A percentile compares a stretch with the other conserved stretches of the same genome.
phyloP scores from a whole-genome alignment of 2,113 vertebrate genomes.

The Macrotus californicus region DNA sequence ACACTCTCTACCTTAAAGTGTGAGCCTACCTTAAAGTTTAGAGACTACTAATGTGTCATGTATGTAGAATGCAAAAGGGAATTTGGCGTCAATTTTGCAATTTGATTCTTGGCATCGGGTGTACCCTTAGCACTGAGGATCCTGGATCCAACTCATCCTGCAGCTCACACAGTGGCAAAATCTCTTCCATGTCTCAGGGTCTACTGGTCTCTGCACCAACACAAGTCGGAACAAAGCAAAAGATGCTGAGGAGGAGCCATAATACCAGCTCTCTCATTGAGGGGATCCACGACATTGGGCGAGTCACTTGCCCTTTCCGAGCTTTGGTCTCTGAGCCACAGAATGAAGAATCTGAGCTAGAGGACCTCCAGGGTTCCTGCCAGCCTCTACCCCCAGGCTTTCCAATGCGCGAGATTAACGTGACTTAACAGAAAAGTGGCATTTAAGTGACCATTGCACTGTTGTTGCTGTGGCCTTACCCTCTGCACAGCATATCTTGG shows the following conservation, averaged over 20 bases:
- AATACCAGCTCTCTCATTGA: neutral
- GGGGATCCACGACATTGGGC: neutral
- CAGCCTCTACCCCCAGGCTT: neutral
- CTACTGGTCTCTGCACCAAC: neutral
- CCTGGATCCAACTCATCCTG: neutral
- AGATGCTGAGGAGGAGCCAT: neutral
- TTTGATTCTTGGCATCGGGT: neutral
- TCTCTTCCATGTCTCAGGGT: neutral
- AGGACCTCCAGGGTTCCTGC: neutral
- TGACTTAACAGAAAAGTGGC: neutral
- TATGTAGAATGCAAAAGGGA: neutral
- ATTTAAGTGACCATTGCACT: neutral
- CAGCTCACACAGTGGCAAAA: neutral
- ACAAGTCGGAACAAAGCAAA: neutral
- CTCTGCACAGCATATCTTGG: neutral
- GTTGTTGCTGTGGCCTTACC: neutral
- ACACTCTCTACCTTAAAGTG: neutral
- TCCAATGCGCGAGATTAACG: neutral
- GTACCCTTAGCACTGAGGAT: neutral
- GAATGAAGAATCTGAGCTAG: neutral
- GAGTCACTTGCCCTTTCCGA: neutral
- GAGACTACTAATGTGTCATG: neutral
- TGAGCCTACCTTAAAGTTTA: neutral
- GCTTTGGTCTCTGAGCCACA: neutral
- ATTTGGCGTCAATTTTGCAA: neutral